These are phyloP conservation scores for Incurvaria masculella DNA, from an alignment of 2,888 invertebrate species.

Conservation along the genomic window DNA sequence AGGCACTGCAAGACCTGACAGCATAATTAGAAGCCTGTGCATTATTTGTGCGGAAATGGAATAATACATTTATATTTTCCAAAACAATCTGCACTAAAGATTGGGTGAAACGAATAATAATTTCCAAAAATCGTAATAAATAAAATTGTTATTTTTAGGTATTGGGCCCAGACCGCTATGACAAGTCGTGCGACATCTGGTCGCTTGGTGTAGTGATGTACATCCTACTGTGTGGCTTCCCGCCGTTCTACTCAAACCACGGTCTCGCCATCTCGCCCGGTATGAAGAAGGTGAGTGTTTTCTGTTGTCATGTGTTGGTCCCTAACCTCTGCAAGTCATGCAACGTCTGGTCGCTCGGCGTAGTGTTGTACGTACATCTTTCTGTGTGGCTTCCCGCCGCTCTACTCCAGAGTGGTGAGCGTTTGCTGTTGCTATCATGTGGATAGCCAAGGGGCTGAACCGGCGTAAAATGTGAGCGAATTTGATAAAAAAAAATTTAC, in stretches of 20 bases:
- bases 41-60: no score
- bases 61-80: no score
- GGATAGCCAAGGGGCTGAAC: no score
- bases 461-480: no score
- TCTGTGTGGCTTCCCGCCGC: conserved; percentile 98
- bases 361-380: conserved; percentile 99
- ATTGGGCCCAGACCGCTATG: conserved; percentile 94
- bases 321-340: no score
- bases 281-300: conserved; percentile 77
- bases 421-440: background rate
- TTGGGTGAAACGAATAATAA: no score
- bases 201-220: conserved; percentile 99
- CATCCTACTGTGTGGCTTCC: conserved; percentile 97
- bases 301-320: background rate
- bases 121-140: no score
- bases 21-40: no score
- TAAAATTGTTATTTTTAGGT: conserved; percentile 61
- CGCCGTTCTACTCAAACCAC: conserved; percentile 98
- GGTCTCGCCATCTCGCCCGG: conserved; percentile 98
- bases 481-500: no score
- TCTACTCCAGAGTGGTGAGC: conserved; percentile 84
- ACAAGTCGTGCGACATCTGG: conserved; percentile 99
- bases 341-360: conserved; percentile 98
- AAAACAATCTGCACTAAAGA: no score
- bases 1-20: no score